phyloP scores from a whole-genome alignment of 2,888 invertebrate genomes.

The Agrotis ipsilon region DNA sequence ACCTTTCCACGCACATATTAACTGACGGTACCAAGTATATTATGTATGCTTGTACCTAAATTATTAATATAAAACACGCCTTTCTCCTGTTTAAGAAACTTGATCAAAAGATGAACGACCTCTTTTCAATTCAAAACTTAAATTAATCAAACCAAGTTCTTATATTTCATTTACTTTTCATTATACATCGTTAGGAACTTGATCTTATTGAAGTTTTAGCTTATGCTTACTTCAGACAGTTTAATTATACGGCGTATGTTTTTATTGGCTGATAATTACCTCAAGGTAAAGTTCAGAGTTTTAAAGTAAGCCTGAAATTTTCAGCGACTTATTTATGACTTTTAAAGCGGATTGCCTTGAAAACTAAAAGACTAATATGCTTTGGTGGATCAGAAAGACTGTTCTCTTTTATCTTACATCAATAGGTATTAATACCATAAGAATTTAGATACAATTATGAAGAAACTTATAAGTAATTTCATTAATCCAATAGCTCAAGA shows the following conservation, averaged over 20 bases:
- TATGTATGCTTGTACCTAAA: background rate
- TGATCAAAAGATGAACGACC: slow-evolving; percentile 20
- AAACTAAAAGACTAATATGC: background rate
- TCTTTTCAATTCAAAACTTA: slow-evolving; percentile 21
- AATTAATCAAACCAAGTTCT: no score
- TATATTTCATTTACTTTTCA: slow-evolving; percentile 23
- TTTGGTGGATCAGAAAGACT: background rate
- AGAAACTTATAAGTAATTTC: no score
- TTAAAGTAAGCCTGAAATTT: slow-evolving; percentile 5
- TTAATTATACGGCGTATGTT: slow-evolving; percentile 25
- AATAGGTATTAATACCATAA: no score
- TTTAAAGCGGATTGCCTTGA: background rate
- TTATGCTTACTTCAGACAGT: slow-evolving; percentile 21
- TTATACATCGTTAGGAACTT: slow-evolving; percentile 37
- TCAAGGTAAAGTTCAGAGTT: slow-evolving; percentile 37
- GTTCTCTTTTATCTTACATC: no score
- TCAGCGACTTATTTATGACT: background rate
- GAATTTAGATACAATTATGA: no score
- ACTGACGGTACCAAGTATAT: background rate
- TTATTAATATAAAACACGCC: slow-evolving; percentile 36
- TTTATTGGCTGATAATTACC: slow-evolving; percentile 57
- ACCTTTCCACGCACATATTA: background rate
- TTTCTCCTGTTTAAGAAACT: slow-evolving; percentile 31
- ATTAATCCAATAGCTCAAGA: no score
- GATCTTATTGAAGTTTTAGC: slow-evolving; percentile 9